These are phyloP conservation scores for Brachystomella parvula DNA, from an alignment of 1,140 invertebrate species.

Conservation along the genomic window DNA sequence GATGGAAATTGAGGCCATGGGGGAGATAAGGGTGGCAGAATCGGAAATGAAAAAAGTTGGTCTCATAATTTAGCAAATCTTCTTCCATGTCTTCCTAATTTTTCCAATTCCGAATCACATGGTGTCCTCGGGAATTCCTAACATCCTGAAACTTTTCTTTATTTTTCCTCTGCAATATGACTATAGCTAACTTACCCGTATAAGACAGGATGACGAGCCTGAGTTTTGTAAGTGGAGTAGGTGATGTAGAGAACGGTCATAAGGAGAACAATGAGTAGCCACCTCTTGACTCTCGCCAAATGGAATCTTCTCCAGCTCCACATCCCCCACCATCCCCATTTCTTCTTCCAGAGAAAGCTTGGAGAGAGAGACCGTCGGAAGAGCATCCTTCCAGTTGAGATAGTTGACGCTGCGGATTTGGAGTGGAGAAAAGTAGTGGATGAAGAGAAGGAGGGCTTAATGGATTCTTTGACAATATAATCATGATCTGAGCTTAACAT, in stretches of 20 bases:
- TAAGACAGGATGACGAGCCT: conserved; percentile 21
- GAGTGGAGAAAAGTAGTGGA: background rate
- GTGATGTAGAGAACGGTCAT: conserved; percentile 25
- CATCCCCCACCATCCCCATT: background rate
- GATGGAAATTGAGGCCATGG: too few species aligned
- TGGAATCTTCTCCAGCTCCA: conserved; percentile 29
- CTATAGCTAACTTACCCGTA: conserved; percentile 36
- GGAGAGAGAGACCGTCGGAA: background rate
- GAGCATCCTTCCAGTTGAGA: background rate
- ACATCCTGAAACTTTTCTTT: too few species aligned
- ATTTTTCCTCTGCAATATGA: too few species aligned
- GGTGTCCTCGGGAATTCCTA: too few species aligned
- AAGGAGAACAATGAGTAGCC: conserved; percentile 28
- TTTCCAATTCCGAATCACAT: too few species aligned
- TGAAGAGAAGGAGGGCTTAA: background rate
- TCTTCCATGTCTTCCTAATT: too few species aligned
- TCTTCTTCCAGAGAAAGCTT: conserved; percentile 5
- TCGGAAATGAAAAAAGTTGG: too few species aligned
- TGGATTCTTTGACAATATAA: conserved; percentile 12
- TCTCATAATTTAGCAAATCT: too few species aligned
- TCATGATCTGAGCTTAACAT: conserved; percentile 5
- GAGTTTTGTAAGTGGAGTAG: conserved; percentile 30
- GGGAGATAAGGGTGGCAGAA: too few species aligned
- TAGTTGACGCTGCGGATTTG: background rate
- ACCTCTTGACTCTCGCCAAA: conserved; percentile 33